Base-by-base conservation (phyloP, 35 echinoderm and acorn worm genomes). In the Lytechinus variegatus region DNA sequence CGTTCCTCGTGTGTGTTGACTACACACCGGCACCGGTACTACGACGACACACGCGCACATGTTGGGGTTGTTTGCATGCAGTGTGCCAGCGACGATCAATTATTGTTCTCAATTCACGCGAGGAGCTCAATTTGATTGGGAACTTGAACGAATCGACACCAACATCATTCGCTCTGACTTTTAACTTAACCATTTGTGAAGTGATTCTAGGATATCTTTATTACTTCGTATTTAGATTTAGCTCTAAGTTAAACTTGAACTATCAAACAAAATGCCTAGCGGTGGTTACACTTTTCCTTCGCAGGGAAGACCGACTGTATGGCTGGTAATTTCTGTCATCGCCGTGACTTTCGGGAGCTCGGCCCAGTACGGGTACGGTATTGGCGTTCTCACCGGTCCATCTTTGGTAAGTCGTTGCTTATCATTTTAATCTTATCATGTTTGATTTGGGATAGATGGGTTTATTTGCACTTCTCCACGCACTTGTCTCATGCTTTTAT, bases 361-460 rank as follows among this genome's bases (percentile, higher is more conserved):
- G 28, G 54, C 94, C 27, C 95, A 96, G 94, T 97, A 95, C 53
- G 97, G 97, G 10, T 97, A 97, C 27, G 92, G 95, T 2, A 97
- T 94, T 28, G 97, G 97, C 10, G 97, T 97, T 24, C 56, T 97
- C 13, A 87, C 97, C 1, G 97, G 95, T 12, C 94, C 96, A 8
- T 97, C 96, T 9, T 13, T 12, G 54, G 97, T 97, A 90, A 97
- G 95, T 97, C 54, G 44, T 21, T 33, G 53, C 24, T 55, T 52
- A 51, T 19, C 9, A n/a, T 28, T 79, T 79, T 24, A 4, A 24
- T n/a, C 66, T 24, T 24, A n/a, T 24, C 24, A 54, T 14, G 44
- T 12, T 52, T 24, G 44, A 16, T 52, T 8, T 44, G 51, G 44
- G 8, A 53, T 58, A 58, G 56, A 58, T 58, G 9, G 5, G 56